These are phyloP conservation scores for Daubentonia madagascariensis DNA, from an alignment of 2,113 vertebrate species.

Conservation along the genomic window DNA sequence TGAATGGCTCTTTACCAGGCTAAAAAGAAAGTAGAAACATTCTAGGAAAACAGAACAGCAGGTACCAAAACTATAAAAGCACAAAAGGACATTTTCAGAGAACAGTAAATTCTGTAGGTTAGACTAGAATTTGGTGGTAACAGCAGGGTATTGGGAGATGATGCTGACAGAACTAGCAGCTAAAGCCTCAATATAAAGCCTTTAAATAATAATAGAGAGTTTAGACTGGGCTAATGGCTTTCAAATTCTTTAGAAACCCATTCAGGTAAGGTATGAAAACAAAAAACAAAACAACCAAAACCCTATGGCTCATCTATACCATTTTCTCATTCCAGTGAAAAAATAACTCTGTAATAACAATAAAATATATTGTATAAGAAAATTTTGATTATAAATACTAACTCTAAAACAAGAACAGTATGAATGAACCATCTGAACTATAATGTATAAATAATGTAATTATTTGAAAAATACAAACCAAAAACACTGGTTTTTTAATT, in stretches of 20 bases:
- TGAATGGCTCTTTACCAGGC: not conserved
- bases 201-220: not conserved
- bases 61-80: not conserved
- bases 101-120: not conserved
- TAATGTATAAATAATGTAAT: not conserved
- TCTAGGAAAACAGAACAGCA: not conserved
- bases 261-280: not conserved
- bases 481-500: not conserved
- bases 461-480: not conserved
- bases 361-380: not conserved
- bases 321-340: not conserved
- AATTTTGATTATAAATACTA: not conserved
- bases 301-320: not conserved
- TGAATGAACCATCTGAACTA: not conserved
- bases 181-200: not conserved
- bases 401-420: not conserved
- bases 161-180: not conserved
- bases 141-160: not conserved
- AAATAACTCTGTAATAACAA: not conserved
- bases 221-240: not conserved
- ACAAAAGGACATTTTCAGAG: not conserved
- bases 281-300: not conserved
- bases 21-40: not conserved
- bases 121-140: not conserved
- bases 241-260: not conserved